Conservation (phyloP, 2,797 vertebrate genomes). For the Kryptolebias ocellatus region DNA sequence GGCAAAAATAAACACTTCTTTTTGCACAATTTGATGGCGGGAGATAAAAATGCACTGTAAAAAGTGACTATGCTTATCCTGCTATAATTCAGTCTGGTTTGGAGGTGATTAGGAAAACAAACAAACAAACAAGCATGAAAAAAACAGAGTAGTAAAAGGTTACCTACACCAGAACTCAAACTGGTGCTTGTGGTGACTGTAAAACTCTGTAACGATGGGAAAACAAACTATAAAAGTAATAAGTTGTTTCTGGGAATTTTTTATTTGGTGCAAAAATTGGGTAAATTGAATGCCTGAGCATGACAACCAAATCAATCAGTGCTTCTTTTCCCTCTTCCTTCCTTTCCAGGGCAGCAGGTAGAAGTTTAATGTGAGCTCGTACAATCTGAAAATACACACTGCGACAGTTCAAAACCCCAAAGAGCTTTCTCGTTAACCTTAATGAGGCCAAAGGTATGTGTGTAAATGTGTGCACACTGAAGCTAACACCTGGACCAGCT, state of each 20-base stretch:
- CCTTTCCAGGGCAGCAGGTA: conserved; percentile 46
- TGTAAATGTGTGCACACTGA: conserved; percentile 45
- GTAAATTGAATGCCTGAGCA: conserved; percentile 64
- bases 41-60: too few relatives aligned
- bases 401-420: conserved; percentile 54
- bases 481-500: conserved; percentile 78
- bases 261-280: conserved; percentile 66
- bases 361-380: conserved; percentile 56
- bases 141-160: conserved; percentile 46
- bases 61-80: too few relatives aligned
- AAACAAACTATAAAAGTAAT: conserved; percentile 64
- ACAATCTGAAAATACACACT: conserved; percentile 57
- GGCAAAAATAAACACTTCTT: too few relatives aligned
- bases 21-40: too few relatives aligned
- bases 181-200: conserved; percentile 54
- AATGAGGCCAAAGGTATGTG: conserved; percentile 67
- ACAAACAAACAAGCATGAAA: neutral
- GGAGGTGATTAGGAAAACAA: neutral
- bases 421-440: conserved; percentile 62
- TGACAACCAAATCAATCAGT: conserved; percentile 51
- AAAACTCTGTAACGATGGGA: conserved; percentile 52
- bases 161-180: conserved; percentile 60
- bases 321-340: conserved; percentile 38
- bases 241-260: conserved; percentile 65
- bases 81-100: conserved; percentile 12